A percentile compares a stretch with the other conserved stretches of the same genome.
These are phyloP conservation scores for Cataglyphis albicans DNA, from an alignment of 2,888 invertebrate genomes.

Conservation along the genomic window DNA sequence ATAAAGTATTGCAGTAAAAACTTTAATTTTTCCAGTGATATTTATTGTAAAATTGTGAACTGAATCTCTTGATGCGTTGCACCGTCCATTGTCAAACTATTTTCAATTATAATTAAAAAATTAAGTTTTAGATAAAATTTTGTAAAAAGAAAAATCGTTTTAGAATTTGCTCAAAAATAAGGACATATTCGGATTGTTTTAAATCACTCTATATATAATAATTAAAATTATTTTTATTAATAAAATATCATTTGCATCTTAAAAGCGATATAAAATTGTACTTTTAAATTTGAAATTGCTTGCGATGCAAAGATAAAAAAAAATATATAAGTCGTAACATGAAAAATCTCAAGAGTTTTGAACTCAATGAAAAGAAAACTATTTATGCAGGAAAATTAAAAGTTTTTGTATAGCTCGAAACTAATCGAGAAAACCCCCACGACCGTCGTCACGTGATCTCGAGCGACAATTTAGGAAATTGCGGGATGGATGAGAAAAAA, in stretches of 20 bases:
- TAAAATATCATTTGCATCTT: neutral
- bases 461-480: constrained; percentile 46
- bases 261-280: neutral
- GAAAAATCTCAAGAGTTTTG: constrained; percentile 6
- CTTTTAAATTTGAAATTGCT: constrained; percentile 6
- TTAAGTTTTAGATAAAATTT: no score
- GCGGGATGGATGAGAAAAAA: constrained; percentile 25
- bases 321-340: neutral
- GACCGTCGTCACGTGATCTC: neutral
- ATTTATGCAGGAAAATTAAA: neutral
- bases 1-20: no score
- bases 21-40: no score
- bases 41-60: no score
- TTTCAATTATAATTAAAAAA: no score
- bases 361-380: constrained; percentile 2
- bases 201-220: neutral
- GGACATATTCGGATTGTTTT: no score
- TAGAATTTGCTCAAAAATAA: no score
- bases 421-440: constrained; percentile 11
- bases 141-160: no score
- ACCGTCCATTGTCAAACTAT: no score
- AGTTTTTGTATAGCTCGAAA: neutral
- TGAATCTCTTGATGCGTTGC: no score
- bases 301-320: neutral
- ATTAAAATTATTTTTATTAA: neutral